Evolutionary conservation across 2,888 invertebrate genomes (phyloP).

Genomic region (Lepidonotus clava): DNA sequence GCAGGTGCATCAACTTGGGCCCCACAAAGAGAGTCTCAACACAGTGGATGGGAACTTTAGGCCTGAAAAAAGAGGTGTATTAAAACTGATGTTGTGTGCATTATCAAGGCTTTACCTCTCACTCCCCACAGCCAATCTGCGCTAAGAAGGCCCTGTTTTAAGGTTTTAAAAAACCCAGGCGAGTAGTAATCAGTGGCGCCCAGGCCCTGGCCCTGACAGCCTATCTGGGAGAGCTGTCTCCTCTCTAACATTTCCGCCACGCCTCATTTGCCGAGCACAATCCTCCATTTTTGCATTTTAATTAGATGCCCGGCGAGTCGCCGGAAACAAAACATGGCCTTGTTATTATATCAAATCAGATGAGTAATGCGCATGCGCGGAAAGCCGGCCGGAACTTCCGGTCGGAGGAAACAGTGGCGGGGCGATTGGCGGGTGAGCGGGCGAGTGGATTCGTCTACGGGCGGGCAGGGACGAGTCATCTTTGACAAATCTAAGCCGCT

Average conservation of each 20-base stretch:
- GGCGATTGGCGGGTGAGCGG: too few species aligned
- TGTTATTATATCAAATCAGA: slow-evolving; percentile 3
- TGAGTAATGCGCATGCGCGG: slow-evolving; percentile 13
- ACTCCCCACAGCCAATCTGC: not conserved
- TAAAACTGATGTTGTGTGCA: too few species aligned
- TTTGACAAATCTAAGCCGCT: slow-evolving; percentile 12
- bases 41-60: too few species aligned
- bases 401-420: too few species aligned
- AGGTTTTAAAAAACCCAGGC: too few species aligned
- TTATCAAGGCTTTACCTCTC: too few species aligned
- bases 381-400: slow-evolving; percentile 6
- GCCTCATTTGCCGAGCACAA: not conserved
- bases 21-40: too few species aligned
- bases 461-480: not conserved
- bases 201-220: not conserved
- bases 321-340: not conserved
- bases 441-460: not conserved
- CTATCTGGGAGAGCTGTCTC: not conserved
- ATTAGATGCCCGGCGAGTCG: not conserved
- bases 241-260: not conserved
- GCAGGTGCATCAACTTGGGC: too few species aligned
- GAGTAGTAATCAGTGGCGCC: not conserved
- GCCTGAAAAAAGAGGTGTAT: too few species aligned
- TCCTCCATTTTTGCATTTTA: slow-evolving; percentile 14
- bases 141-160: not conserved